Evolutionary conservation across 2,797 vertebrate genomes (phyloP), one percentile per base, ranked within the genome.

Genomic region (Serranus cabrilla): DNA sequence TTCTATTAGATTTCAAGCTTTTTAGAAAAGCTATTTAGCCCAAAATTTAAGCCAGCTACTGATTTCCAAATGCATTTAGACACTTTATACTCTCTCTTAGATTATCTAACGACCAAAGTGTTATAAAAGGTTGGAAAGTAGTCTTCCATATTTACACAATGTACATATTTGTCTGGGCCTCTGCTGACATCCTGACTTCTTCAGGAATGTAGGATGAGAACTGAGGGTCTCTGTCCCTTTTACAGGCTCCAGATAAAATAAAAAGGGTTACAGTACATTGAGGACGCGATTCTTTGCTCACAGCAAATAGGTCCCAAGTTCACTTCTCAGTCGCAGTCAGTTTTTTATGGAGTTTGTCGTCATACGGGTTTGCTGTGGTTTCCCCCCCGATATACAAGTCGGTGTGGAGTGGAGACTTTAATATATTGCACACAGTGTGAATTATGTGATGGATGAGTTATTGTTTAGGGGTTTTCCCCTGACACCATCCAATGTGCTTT

Each of bases 1-100:
- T 34, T 84, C 27, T 74, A 63, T 78, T 62, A 77, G 56, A 80
- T 74, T 77, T 64, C 37, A 79, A 49, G 56, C 21, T 68, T 82
- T 72, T 56, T 42, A 25, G n/a, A 57, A 73, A 77, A 62, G 34
- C 52, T 16, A 54, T 59, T 2, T 68, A 69, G 4, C 37, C 11
- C 7, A 74, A 34, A 87, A 71, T 61, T 14, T 51, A 27, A 72
- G 21, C 10, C 17, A 16, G 14, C 20, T 18, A 8, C 37, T 55
- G 12, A 39, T 76, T 23, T 43, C 25, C 45, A 43, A 31, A 43
- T 25, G 37, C 46, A 43, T 55, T 73, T 37, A 50, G 34, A 61
- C 23, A 18, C 52, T 70, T 54, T 0, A 21, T 51, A 23, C 11
- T 8, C 17, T 54, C 2, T 56, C 14, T 55, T 55, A 60, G 56